Base-by-base conservation (phyloP, 2,888 invertebrate species). In the Callyntrura sp. region DNA sequence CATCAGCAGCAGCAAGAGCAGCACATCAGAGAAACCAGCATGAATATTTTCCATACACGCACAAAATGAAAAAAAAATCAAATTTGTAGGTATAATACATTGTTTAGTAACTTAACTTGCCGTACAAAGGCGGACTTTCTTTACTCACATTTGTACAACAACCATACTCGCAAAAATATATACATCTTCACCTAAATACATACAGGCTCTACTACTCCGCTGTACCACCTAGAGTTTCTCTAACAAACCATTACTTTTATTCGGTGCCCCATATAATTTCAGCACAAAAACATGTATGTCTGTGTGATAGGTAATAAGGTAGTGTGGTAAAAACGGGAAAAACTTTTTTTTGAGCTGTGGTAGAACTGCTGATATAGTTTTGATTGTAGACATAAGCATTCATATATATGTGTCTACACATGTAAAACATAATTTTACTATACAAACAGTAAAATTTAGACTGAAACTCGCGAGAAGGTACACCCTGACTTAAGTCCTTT, bases 11-110 rank as follows among this genome's bases (percentile, higher is more conserved):
- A 45, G 70, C 28, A 25, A 28, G n/a, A n/a, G n/a, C n/a, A n/a
- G n/a, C n/a, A n/a, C n/a, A n/a, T n/a, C 78, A 78, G 55, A 25
- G 35, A 68, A 45, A 48, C 23, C 9, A 76, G 76, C 45, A 45
- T 62, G 20, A 85, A 85, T 85, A 73, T 70, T 73, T 73, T 73
- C 43, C 57, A 70, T 35, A 85, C 84, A 85, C 84, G 84, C 84
- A 85, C 84, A 55, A 70, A 57, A 68, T 55, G 23, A 55, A 23
- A 79, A 62, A 62, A 81, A 81, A 62, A 45, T 35, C 78, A 78
- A 55, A 78, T 78, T 78, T 78, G 55, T 78, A 9, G 23, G 55
- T 25, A 17, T 12, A 35, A 55, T 28, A 9, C n/a, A 57, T 12
- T 23, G 48, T 2, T 35, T 68, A 35, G 35, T 35, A 68, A 12